These are phyloP conservation scores for Poeciliopsis turneri DNA, from an alignment of 2,797 vertebrate species.

Conservation along the genomic window DNA sequence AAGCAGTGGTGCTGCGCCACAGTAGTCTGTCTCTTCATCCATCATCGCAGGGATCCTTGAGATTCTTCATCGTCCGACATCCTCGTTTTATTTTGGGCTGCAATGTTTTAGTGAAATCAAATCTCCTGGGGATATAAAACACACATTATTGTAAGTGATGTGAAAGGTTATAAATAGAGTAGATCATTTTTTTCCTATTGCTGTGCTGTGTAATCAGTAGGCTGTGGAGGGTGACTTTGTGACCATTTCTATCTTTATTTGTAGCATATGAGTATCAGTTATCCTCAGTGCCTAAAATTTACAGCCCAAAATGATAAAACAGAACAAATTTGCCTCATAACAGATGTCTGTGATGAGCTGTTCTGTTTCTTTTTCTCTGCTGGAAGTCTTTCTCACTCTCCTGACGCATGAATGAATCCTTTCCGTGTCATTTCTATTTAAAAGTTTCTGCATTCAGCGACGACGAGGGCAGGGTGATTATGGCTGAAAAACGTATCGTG, in stretches of 20 bases:
- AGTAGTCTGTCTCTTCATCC: slow-evolving; percentile 52
- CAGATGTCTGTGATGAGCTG: background rate
- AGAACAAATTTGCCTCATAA: background rate
- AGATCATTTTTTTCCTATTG: slow-evolving; percentile 27
- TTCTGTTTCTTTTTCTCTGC: background rate
- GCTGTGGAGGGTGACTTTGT: slow-evolving; percentile 32
- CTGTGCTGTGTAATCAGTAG: slow-evolving; percentile 30
- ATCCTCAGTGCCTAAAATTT: slow-evolving; percentile 50
- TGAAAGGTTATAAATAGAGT: slow-evolving; percentile 3
- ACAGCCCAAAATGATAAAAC: background rate
- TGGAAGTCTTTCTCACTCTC: background rate
- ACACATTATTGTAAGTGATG: slow-evolving; percentile 19
- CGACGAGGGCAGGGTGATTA: too few relatives aligned
- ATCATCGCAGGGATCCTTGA: slow-evolving; percentile 55
- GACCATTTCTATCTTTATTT: slow-evolving; percentile 40
- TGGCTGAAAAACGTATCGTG: too few relatives aligned
- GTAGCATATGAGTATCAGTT: slow-evolving; percentile 32
- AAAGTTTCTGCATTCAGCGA: too few relatives aligned
- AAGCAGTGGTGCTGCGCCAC: slow-evolving; percentile 33
- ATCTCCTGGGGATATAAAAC: slow-evolving; percentile 11
- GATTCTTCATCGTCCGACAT: slow-evolving; percentile 5
- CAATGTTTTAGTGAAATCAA: slow-evolving; percentile 41
- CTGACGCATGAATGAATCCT: background rate
- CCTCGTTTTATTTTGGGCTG: slow-evolving; percentile 34
- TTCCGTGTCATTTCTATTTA: background rate